A percentile compares a stretch with the other conserved stretches of the same genome.
Evolutionary conservation across 2,797 vertebrate genomes (phyloP).

Genomic region (Tympanoctomys barrerae): DNA sequence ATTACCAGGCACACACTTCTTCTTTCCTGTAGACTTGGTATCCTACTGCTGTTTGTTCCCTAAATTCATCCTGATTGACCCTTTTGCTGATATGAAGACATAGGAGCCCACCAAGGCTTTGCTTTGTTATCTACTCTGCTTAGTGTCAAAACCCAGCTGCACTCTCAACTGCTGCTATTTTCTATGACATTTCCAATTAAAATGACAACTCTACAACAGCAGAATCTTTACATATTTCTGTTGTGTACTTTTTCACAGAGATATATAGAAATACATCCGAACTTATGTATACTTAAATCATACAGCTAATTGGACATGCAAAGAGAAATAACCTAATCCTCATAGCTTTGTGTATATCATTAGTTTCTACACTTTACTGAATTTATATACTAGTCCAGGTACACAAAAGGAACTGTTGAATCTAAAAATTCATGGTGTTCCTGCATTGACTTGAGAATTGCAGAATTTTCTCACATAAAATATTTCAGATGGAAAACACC

Average conservation of each 20-base stretch:
- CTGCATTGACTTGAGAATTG: neutral
- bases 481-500: neutral
- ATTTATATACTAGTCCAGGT: neutral
- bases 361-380: neutral
- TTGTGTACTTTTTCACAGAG: neutral
- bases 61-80: fast-evolving
- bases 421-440: neutral
- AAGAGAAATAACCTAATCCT: constrained; percentile 13
- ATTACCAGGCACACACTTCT: fast-evolving
- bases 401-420: neutral
- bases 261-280: neutral
- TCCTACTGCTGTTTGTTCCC: neutral
- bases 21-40: neutral
- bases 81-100: neutral
- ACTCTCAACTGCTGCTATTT: neutral
- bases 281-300: neutral
- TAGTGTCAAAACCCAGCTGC: too few species aligned
- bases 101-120: neutral
- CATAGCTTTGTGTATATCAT: neutral
- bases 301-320: neutral
- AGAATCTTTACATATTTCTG: neutral
- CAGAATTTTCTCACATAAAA: neutral
- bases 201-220: neutral
- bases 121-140: neutral
- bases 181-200: neutral